Percentiles rank a stretch among this genome's conserved stretches.
Conservation (phyloP, 2,888 invertebrate genomes). For the Caenorhabditis imperialis region DNA sequence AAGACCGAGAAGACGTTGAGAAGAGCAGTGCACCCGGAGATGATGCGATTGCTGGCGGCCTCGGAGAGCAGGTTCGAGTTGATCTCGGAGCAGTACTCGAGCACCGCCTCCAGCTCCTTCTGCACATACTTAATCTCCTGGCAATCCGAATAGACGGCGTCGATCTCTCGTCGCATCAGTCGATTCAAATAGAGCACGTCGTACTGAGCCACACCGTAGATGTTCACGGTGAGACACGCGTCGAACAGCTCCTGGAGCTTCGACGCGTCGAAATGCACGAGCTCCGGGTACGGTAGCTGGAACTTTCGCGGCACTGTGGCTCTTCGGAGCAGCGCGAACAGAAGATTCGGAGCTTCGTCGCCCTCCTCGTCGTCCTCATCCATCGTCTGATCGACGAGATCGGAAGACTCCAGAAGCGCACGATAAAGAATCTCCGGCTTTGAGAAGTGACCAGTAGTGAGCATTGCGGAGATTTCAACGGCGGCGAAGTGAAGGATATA, state of each 20-base stretch:
- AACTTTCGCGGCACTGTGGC: constrained; percentile 25
- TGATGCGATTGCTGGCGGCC: constrained; percentile 59
- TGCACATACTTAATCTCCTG: constrained; percentile 32
- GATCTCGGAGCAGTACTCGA: constrained; percentile 67
- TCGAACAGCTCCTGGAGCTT: constrained; percentile 62
- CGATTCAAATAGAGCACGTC: constrained; percentile 70
- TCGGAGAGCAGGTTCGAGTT: constrained; percentile 68
- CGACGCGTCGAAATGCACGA: constrained; percentile 61
- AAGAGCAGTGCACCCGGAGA: constrained; percentile 72
- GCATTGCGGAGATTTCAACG: constrained; percentile 68
- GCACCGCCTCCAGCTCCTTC: constrained; percentile 67
- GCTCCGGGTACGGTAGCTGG: constrained; percentile 37
- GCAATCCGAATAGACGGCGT: constrained; percentile 61
- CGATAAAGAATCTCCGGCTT: constrained; percentile 57
- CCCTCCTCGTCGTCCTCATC: constrained; percentile 13
- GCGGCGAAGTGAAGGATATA: constrained; percentile 74
- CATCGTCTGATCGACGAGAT: constrained; percentile 26
- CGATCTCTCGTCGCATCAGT: constrained; percentile 69
- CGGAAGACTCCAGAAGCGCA: constrained; percentile 58
- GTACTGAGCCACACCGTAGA: constrained; percentile 70
- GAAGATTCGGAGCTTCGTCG: constrained; percentile 34
- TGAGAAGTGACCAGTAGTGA: constrained; percentile 54
- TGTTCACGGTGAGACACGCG: constrained; percentile 58
- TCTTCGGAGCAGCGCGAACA: constrained; percentile 53
- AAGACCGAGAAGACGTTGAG: constrained; percentile 72